Percentiles rank a stretch among this genome's conserved stretches.
phyloP scores from a whole-genome alignment of 2,797 vertebrate species.

The Sebastolobus alascanus region DNA sequence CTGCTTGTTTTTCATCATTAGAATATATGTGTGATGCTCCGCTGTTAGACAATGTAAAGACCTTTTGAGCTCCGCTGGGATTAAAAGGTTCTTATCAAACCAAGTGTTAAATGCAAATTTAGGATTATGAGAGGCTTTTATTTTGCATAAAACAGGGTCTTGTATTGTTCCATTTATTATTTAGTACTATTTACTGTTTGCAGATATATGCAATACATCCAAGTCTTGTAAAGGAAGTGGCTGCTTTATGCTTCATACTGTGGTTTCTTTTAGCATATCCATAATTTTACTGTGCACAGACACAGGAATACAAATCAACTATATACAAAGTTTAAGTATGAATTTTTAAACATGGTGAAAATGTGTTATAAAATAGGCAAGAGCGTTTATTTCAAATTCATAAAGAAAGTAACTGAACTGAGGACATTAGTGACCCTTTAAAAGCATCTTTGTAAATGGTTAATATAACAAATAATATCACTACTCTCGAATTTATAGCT shows the following conservation, averaged over 20 bases:
- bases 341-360: neutral
- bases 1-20: conserved; percentile 50
- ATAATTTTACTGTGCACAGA: neutral
- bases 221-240: neutral
- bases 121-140: conserved; percentile 31
- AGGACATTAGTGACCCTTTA: neutral
- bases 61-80: conserved; percentile 25
- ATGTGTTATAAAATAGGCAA: neutral
- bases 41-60: conserved; percentile 33
- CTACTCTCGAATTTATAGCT: neutral
- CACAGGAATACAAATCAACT: neutral
- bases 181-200: conserved; percentile 18
- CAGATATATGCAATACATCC: conserved; percentile 13
- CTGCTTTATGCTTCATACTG: neutral
- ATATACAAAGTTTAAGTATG: neutral
- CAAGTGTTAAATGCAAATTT: conserved; percentile 49
- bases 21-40: conserved; percentile 24
- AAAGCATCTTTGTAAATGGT: neutral
- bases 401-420: neutral
- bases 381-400: neutral
- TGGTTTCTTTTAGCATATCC: neutral
- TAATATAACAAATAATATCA: neutral
- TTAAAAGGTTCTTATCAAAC: conserved; percentile 44
- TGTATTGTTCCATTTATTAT: conserved; percentile 29
- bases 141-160: conserved; percentile 33